phyloP scores from a whole-genome alignment of 2,113 vertebrate species.

The Amphiprion ocellaris region DNA sequence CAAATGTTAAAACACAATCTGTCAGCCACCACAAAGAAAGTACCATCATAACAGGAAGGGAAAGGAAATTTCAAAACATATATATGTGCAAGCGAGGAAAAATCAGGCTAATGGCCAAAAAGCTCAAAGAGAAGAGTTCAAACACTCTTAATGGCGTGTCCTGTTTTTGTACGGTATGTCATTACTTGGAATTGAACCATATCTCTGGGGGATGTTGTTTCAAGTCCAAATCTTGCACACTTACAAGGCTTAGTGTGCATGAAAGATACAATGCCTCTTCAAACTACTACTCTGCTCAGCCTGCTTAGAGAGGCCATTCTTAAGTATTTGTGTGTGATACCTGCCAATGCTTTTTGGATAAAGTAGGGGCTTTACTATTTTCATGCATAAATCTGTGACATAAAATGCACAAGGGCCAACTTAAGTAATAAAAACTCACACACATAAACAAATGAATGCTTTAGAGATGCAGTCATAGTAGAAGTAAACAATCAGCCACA shows the following conservation, averaged over 20 bases:
- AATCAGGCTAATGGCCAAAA: conserved; percentile 54
- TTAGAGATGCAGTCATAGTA: background rate
- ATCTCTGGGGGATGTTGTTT: conserved; percentile 75
- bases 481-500: background rate
- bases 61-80: conserved; percentile 24
- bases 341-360: conserved; percentile 35
- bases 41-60: conserved; percentile 48
- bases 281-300: conserved; percentile 55
- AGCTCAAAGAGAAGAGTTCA: conserved; percentile 62
- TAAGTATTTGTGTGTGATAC: conserved; percentile 53
- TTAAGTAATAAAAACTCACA: conserved; percentile 17
- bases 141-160: conserved; percentile 70
- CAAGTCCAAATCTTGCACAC: conserved; percentile 70
- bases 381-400: conserved; percentile 35
- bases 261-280: conserved; percentile 65
- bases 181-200: conserved; percentile 74
- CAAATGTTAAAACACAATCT: conserved; percentile 60
- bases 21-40: conserved; percentile 54
- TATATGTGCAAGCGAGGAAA: conserved; percentile 29
- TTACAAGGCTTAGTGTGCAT: conserved; percentile 59
- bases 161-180: conserved; percentile 74
- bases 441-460: background rate
- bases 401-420: conserved; percentile 11
- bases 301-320: conserved; percentile 57
- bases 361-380: conserved; percentile 37